phyloP scores from a whole-genome alignment of 2,888 invertebrate genomes.

The Melinaea marsaeus region DNA sequence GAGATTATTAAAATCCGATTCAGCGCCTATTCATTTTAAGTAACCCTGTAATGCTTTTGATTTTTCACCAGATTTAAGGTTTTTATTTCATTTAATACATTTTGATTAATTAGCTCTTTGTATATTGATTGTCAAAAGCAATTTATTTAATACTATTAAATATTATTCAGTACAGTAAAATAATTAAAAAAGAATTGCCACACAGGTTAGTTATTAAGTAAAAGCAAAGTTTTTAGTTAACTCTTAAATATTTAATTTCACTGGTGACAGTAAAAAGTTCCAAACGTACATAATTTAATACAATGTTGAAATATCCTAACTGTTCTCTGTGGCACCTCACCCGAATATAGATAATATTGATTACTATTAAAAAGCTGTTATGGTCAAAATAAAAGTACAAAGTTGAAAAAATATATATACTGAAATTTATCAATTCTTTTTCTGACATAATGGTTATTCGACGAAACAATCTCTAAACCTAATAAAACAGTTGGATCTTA shows the following conservation, averaged over 20 bases:
- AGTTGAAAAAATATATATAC: slow-evolving; percentile 45
- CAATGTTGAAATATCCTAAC: too few species aligned
- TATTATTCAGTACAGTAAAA: too few species aligned
- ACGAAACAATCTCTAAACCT: slow-evolving; percentile 60
- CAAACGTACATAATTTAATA: slow-evolving; percentile 56
- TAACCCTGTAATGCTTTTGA: too few species aligned
- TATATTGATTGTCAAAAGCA: too few species aligned
- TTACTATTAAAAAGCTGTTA: slow-evolving; percentile 62
- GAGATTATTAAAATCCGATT: too few species aligned
- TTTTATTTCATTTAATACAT: too few species aligned
- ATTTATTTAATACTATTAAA: too few species aligned
- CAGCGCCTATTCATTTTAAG: too few species aligned
- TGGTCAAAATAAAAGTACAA: slow-evolving; percentile 67
- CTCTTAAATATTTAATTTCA: slow-evolving; percentile 30
- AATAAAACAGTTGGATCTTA: slow-evolving; percentile 73
- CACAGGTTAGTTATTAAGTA: neutral
- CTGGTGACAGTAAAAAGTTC: slow-evolving; percentile 47
- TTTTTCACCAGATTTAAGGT: too few species aligned
- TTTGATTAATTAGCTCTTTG: too few species aligned
- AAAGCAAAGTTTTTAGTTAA: neutral
- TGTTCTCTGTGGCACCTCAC: too few species aligned
- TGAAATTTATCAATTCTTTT: slow-evolving; percentile 27
- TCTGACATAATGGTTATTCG: slow-evolving; percentile 49
- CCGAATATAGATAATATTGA: slow-evolving; percentile 60
- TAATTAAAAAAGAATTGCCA: neutral